Evolutionary conservation across 2,113 vertebrate genomes (phyloP).

Genomic region (Cyanistes caeruleus): DNA sequence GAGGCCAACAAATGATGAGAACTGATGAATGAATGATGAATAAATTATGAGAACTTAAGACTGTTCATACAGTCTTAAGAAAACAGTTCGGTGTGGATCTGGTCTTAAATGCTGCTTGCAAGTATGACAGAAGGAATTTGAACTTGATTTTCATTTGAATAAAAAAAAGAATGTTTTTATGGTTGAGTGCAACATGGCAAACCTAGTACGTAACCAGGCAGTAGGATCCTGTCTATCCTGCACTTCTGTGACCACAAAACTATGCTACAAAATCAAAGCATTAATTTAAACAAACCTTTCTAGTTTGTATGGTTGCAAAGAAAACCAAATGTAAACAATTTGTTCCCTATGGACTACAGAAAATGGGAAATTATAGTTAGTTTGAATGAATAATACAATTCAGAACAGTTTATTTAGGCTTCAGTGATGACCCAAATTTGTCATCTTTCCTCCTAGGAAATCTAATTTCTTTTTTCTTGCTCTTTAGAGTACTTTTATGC

Average conservation of each 20-base stretch:
- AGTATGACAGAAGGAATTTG: background rate
- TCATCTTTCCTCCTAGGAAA: background rate
- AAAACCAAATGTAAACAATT: conserved; percentile 26
- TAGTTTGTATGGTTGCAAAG: background rate
- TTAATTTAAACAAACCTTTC: conserved; percentile 36
- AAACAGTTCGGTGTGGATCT: background rate
- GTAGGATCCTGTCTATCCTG: background rate
- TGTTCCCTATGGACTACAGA: background rate
- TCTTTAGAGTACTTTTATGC: background rate
- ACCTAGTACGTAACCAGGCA: background rate
- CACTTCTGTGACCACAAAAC: background rate
- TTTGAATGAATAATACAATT: background rate
- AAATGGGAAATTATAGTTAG: background rate
- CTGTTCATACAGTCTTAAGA: background rate
- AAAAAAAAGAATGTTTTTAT: background rate
- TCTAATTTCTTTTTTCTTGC: background rate
- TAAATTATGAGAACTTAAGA: too few species aligned
- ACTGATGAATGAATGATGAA: too few species aligned
- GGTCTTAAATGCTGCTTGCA: background rate
- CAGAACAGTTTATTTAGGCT: background rate
- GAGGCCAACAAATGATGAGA: background rate
- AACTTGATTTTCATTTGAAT: background rate
- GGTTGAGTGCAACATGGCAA: background rate
- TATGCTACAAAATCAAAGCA: background rate
- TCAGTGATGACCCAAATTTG: background rate